Evolutionary conservation across 2,797 vertebrate genomes (phyloP), one percentile per base, ranked within the genome.

Genomic region (Poecilia velifera): DNA sequence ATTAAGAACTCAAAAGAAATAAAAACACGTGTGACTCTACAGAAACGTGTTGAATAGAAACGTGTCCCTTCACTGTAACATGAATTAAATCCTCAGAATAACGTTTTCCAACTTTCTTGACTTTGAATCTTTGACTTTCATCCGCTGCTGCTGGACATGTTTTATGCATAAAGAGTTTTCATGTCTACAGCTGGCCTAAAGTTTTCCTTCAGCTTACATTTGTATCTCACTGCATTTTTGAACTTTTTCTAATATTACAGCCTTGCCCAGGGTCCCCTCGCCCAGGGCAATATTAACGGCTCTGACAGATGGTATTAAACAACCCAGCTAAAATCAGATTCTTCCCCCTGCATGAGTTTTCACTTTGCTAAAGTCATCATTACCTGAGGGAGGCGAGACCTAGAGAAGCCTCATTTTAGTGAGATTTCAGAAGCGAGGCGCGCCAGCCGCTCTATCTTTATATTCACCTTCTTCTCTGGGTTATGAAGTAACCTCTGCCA

Each of bases 401-500:
- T 77, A 36, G 81, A 82, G 76, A 92, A 91, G 91, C 86, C 86
- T 93, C 87, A 93, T 93, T 94, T 93, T 87, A 89, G 87, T 39
- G 66, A 79, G 84, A 87, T 91, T 90, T 92, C 88, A 72, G 88
- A 87, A 74, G 77, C 86, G 59, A 81, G 89, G 85, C 88, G 77
- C 71, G 81, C 74, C 79, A 85, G 86, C 86, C 82, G 90, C 12
- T 89, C 90, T 89, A 88, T 87, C 91, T 92, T 91, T 92, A 93
- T 93, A 93, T 92, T 92, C 90, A 82, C 86, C 82, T 84, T 80
- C 86, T 79, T 91, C 85, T 88, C 90, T 76, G 84, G 84, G 92
- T 93, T 94, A 94, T 95, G 87, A 94, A 95, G 94, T 92, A 90
- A 91, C 85, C 86, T 75, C 91, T 88, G 92, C 92, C 73, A 90